These are phyloP conservation scores for Anguilla obscura DNA, from an alignment of 2,797 vertebrate species.

Conservation along the genomic window DNA sequence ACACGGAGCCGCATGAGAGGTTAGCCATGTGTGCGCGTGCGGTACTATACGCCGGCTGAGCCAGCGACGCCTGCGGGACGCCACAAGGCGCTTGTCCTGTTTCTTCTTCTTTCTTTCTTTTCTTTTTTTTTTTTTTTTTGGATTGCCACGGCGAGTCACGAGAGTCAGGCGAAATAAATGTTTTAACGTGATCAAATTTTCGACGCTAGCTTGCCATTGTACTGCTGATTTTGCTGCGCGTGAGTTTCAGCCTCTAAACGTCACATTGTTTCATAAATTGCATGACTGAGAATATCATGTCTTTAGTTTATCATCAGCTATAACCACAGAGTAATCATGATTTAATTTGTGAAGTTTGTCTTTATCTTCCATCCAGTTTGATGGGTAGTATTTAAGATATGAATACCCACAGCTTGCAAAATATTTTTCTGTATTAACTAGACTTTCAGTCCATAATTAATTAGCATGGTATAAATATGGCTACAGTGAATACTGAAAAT, in stretches of 20 bases:
- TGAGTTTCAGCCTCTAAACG: background rate
- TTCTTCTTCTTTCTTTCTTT: background rate
- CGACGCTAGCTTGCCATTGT: background rate
- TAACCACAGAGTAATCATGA: background rate
- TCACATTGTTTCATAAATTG: background rate
- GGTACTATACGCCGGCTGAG: background rate
- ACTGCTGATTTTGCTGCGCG: background rate
- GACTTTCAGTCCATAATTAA: background rate
- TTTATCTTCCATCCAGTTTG: background rate
- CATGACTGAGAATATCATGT: background rate
- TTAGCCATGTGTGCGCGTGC: background rate
- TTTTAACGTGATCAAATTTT: background rate
- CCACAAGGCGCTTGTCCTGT: background rate
- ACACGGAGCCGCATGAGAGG: background rate
- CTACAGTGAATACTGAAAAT: background rate
- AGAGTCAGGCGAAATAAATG: background rate
- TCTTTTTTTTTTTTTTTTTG: background rate
- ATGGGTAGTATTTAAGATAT: background rate
- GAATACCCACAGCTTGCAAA: background rate
- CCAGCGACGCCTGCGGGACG: slow-evolving; percentile 3
- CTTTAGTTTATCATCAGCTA: background rate
- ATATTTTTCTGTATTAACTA: background rate
- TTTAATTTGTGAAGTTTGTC: background rate
- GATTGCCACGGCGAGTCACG: background rate
- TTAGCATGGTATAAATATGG: background rate